Base-by-base conservation (phyloP, 2,888 invertebrate species). In the Melikaiella ostensackeni region DNA sequence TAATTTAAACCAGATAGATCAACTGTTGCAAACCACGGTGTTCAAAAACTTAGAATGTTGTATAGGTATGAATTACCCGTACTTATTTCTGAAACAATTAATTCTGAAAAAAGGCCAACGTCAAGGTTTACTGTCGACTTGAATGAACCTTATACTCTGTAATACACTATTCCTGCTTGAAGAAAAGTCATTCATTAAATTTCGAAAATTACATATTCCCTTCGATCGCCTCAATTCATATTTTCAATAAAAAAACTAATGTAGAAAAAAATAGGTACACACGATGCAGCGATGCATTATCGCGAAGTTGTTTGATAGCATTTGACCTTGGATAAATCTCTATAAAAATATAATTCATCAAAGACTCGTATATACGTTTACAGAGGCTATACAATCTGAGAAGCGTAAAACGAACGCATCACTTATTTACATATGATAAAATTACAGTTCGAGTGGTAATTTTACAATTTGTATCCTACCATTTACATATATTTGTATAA, bases 271-370 rank as follows among this genome's bases (percentile, higher is more conserved):
- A 57, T 21, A 57, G 57, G n/a, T 57, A 24, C 57, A 57, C 2
- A 13, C 8, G 4, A 24, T 55, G 8, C 7, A 55, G 3, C 11
- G 21, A 55, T 13, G 50, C 50, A 50, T n/a, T 50, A 50, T 50
- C n/a, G n/a, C 8, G n/a, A 50, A n/a, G 8, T n/a, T 50, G 24
- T 57, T 57, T 57, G 13, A 57, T 24, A 57, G 57, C 27, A 46
- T 27, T 46, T 30, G 30, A 50, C 30, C 9, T 33, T 30, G n/a
- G n/a, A 50, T 70, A 50, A 70, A 70, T 70, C 24, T 70, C 16
- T 70, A 50, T 46, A 70, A 70, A 70, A 70, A 70, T 70, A 70
- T 70, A 70, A 70, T 70, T 70, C 30, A 50, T 30, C 8, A 70
- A 30, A 50, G 24, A 27, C 3, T 42, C n/a, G 27, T 27, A n/a